Evolutionary conservation across 2,888 invertebrate species (phyloP), one percentile per base, ranked within the genome.

Genomic region (Lithophane semibrunnea): DNA sequence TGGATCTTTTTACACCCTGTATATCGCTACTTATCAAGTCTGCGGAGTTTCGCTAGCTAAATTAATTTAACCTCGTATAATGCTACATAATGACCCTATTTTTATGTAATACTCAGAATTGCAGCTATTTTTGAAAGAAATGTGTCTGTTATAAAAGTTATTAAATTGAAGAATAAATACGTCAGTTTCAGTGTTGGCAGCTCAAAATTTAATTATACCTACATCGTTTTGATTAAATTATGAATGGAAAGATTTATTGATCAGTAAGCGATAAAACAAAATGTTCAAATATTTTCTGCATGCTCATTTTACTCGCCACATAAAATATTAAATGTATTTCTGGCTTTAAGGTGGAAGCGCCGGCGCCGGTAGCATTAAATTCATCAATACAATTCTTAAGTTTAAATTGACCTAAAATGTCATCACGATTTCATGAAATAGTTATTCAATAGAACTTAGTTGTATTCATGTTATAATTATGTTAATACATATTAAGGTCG

Each of bases 91-190:
- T 68, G 8, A 61, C 49, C 47, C 60, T 82, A 82, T 83, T 85
- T 85, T 83, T 85, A 49, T 85, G 82, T 70, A 82, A 70, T 42
- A 68, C 71, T 75, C 71, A 85, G 56, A 85, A 44, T 13, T 56
- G 67, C 76, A 72, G 70, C 67, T 68, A 82, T 71, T 81, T 82
- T 69, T 58, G 13, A 70, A 67, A 12, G 10, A 56, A 52, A 44
- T 52, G 29, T 37, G 24, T 37, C 49, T 44, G 24, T 16, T 37
- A 56, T 3, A 10, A 56, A 16, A n/a, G n/a, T 56, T 67, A n/a
- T 56, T 58, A 24, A 4, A 64, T 16, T 60, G 65, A 54, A 12
- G 13, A 63, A 24, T 77, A 24, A 21, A 37, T 37, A n/a, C 24
- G 37, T 44, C n/a, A 29, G n/a, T n/a, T 49, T 56, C n/a, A 12